Evolutionary conservation across 2,113 vertebrate genomes (phyloP).

Genomic region (Esox niger): DNA sequence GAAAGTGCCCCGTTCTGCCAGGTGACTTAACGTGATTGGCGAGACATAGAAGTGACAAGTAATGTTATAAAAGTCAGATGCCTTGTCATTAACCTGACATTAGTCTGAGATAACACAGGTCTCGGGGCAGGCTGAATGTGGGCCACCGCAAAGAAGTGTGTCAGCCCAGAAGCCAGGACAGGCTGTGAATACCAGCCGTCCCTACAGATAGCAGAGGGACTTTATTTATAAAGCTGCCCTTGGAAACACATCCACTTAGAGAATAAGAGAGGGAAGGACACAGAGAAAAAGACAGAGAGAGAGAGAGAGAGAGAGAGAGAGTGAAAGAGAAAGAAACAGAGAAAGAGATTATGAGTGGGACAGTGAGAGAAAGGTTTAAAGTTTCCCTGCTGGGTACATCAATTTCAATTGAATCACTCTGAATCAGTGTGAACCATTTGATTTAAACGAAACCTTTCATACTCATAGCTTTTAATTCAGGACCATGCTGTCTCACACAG

Average conservation of each 20-base stretch:
- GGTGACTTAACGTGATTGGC: too few species aligned
- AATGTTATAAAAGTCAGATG: too few species aligned
- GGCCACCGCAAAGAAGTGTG: constrained; percentile 33
- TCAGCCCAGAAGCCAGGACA: constrained; percentile 20
- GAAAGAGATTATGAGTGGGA: background rate
- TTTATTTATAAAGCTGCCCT: constrained; percentile 51
- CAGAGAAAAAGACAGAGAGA: background rate
- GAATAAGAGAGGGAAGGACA: background rate
- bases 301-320: background rate
- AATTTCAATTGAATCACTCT: too few species aligned
- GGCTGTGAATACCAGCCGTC: constrained; percentile 37
- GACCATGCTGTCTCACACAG: too few species aligned
- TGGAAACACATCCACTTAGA: constrained; percentile 23
- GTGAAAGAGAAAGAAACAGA: background rate
- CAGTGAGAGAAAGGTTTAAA: background rate
- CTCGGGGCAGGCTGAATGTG: background rate
- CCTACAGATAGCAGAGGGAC: constrained; percentile 29
- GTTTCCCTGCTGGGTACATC: too few species aligned
- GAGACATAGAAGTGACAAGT: background rate
- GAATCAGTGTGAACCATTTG: too few species aligned
- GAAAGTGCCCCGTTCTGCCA: background rate
- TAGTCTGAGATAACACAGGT: background rate
- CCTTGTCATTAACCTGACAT: background rate
- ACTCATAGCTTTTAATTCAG: too few species aligned
- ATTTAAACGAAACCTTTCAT: too few species aligned